Base-by-base conservation (phyloP, 1,140 invertebrate species). In the Plectus sambesii region DNA sequence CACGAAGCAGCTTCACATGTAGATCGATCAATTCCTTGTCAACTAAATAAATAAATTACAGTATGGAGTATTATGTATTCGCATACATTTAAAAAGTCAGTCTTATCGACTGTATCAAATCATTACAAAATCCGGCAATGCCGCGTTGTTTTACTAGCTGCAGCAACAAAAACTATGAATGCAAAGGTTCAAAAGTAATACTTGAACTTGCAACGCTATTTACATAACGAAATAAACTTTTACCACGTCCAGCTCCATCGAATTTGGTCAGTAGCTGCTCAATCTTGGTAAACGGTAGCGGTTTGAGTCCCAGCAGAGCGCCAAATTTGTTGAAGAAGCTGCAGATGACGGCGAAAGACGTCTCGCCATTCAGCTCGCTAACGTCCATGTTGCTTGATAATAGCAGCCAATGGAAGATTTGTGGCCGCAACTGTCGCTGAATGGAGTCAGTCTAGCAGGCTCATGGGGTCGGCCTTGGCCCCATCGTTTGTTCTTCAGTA, bases 251-350 rank as follows among this genome's bases (percentile, higher is more conserved):
- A 22, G 52, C 59, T 17, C 61, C 45, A 12, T 56, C 39, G 9
- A 46, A 23, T 19, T 53, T 58, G 19, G 33, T 42, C 3, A 60
- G 49, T 17, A 60, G 22, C 27, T 55, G 44, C 29, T 60, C 58
- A 3, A 60, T 20, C 17, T 39, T 51, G 3, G 15, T n/a, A 24
- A 60, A 47, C 9, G 59, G 42, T 2, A 58, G 20, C 9, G 49
- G 58, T 24, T 58, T 56, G 20, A 61, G 29, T 4, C 40, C 43
- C n/a, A 60, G 36, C 12, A 49, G 20, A 33, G 49, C 24, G 20
- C 54, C 53, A 42, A 60, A 60, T 6, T 36, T 44, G 42, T 60
- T 60, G 49, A 61, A 60, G 36, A 60, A 60, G 5, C 36, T 42
- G 27, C 59, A 61, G 20, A 60, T 33, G 29, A 61, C 53, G 26